These are phyloP conservation scores for Tarsius wallacei DNA, from an alignment of 2,797 vertebrate genomes.

Conservation along the genomic window DNA sequence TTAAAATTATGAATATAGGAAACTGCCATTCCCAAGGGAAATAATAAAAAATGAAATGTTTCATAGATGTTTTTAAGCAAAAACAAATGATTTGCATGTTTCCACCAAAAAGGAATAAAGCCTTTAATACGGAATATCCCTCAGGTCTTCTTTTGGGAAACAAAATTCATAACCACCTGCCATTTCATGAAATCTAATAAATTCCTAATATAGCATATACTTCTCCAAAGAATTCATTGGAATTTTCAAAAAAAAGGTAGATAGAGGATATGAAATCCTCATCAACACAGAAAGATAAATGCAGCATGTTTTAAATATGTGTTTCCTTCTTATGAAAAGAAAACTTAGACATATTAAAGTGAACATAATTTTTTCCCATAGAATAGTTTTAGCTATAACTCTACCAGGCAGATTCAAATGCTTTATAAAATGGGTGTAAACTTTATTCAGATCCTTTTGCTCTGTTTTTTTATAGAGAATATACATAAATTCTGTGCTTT, in stretches of 20 bases:
- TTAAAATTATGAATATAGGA: constrained; percentile 40
- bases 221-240: not conserved
- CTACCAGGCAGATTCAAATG: not conserved
- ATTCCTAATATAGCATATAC: not conserved
- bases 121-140: constrained; percentile 60
- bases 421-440: not conserved
- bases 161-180: constrained; percentile 72
- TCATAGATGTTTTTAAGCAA: not conserved
- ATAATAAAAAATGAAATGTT: constrained; percentile 59
- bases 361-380: not conserved
- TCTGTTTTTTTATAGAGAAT: not conserved
- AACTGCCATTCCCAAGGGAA: constrained; percentile 29
- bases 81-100: constrained; percentile 77
- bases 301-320: not conserved
- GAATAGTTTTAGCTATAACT: not conserved
- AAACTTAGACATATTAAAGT: not conserved
- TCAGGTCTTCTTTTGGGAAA: constrained; percentile 58
- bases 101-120: constrained; percentile 60
- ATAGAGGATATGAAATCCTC: not conserved
- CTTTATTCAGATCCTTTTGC: not conserved
- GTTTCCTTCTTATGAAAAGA: not conserved
- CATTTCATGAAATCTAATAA: constrained; percentile 60
- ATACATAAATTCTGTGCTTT: not conserved
- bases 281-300: not conserved
- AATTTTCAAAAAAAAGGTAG: not conserved